These are phyloP conservation scores for Ciconia nigra DNA, from an alignment of 2,797 vertebrate genomes.

Conservation along the genomic window DNA sequence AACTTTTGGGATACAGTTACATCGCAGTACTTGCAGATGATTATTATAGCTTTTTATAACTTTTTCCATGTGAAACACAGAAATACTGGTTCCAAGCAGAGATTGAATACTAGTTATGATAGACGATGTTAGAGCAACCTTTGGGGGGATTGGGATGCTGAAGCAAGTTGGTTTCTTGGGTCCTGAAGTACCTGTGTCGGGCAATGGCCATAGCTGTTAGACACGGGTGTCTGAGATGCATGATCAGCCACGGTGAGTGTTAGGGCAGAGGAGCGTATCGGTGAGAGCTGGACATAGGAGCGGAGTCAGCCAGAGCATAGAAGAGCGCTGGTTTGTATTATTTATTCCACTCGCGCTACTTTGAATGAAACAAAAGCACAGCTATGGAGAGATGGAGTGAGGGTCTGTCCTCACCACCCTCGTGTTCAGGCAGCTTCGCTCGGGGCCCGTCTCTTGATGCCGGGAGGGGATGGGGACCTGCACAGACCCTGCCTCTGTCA, in stretches of 20 bases:
- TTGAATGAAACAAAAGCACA: neutral
- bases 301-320: neutral
- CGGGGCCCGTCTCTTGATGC: fast-evolving
- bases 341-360: neutral
- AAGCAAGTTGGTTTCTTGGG: neutral
- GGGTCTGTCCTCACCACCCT: neutral
- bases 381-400: neutral
- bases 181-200: neutral
- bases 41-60: neutral
- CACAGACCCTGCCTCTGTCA: fast-evolving
- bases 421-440: neutral
- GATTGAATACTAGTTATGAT: neutral
- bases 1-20: neutral
- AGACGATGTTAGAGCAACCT: neutral
- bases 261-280: neutral
- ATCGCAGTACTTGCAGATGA: fast-evolving
- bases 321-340: no score
- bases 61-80: neutral
- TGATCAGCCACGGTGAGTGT: fast-evolving
- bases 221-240: neutral
- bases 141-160: neutral
- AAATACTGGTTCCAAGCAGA: neutral
- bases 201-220: neutral
- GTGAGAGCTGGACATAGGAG: neutral
- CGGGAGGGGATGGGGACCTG: neutral